Evolutionary conservation across 2,888 invertebrate genomes (phyloP).

Genomic region (Amphiduros pacificus): DNA sequence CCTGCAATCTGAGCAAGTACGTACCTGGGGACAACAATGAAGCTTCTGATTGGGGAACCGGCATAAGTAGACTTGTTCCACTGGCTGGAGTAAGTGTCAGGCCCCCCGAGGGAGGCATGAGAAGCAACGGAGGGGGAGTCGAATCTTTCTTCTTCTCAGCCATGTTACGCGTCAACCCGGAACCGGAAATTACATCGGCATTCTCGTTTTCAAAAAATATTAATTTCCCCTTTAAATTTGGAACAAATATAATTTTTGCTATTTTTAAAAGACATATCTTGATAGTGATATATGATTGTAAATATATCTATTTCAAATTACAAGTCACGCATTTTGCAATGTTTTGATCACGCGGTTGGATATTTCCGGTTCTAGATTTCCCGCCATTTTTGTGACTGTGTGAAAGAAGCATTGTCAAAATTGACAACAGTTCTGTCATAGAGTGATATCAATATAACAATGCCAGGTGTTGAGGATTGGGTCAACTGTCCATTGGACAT

Average conservation of each 20-base stretch:
- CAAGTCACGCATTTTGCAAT: no score
- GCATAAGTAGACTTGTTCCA: conserved; percentile 48
- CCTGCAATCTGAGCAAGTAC: conserved; percentile 7
- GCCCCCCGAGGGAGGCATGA: conserved; percentile 54
- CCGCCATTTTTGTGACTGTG: no score
- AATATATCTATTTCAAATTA: no score
- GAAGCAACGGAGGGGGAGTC: conserved; percentile 49
- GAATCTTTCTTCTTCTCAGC: conserved; percentile 50
- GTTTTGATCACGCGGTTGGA: no score
- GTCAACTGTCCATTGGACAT: conserved; percentile 21
- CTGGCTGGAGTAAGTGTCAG: conserved; percentile 48
- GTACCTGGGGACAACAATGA: conserved; percentile 49
- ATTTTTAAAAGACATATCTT: no score
- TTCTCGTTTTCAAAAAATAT: no score
- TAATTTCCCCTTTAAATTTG: no score
- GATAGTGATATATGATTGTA: no score
- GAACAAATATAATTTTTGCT: no score
- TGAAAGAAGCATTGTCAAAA: no score
- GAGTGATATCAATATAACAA: conserved; percentile 1
- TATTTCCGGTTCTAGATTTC: no score
- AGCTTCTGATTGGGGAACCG: conserved; percentile 49
- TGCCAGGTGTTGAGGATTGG: conserved; percentile 28
- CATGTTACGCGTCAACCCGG: conserved; percentile 35
- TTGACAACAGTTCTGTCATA: no score
- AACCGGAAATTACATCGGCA: conserved; percentile 25